Evolutionary conservation across 2,797 vertebrate species (phyloP).

Genomic region (Coregonus suidteri): DNA sequence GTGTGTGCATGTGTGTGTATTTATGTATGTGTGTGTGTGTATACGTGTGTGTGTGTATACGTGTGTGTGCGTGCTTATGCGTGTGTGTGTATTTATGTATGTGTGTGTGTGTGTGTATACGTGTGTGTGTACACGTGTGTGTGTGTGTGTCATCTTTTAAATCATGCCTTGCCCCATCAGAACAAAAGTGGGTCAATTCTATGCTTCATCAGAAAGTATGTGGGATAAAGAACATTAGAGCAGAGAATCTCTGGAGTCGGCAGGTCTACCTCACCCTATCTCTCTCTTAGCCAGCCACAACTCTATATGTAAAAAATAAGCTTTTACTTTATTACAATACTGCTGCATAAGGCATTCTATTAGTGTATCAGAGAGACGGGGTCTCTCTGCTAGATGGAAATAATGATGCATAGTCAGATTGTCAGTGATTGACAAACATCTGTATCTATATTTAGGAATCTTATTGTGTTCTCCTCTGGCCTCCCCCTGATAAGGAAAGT

Average conservation of each 20-base stretch:
- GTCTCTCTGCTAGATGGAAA: neutral
- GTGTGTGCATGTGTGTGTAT: too few relatives aligned
- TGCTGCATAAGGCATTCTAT: neutral
- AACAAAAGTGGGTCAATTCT: neutral
- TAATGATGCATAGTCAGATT: neutral
- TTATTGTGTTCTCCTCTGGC: neutral
- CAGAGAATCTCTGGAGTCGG: neutral
- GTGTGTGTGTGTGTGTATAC: too few relatives aligned
- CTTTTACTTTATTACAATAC: neutral
- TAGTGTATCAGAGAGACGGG: neutral
- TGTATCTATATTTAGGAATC: neutral
- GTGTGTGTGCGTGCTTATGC: too few relatives aligned
- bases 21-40: too few relatives aligned
- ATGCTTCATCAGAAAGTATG: slow-evolving; percentile 1
- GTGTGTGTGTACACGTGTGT: too few relatives aligned
- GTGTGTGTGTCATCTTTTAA: neutral
- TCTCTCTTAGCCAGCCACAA: too few relatives aligned
- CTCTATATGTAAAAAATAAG: neutral
- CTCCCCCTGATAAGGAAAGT: neutral
- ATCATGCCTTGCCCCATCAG: neutral
- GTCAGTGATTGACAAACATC: neutral
- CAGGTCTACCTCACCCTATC: neutral
- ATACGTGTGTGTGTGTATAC: too few relatives aligned
- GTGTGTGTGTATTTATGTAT: too few relatives aligned
- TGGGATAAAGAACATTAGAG: neutral